A percentile compares a stretch with the other conserved stretches of the same genome.
Evolutionary conservation across 2,113 vertebrate species (phyloP).

Genomic region (Melanostigma gelatinosum): DNA sequence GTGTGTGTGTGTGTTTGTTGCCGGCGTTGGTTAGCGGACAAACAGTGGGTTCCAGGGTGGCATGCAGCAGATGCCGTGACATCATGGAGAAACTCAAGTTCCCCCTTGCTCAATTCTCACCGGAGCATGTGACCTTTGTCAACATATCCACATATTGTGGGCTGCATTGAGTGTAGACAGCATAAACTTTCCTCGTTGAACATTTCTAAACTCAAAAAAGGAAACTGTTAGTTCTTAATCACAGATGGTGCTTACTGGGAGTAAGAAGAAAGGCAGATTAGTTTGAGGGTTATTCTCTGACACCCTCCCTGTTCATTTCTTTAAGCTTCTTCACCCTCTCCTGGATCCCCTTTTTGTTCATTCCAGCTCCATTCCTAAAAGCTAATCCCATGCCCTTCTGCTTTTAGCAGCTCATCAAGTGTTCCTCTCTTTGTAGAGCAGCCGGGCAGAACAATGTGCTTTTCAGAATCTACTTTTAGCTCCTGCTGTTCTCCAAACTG

Average conservation of each 20-base stretch:
- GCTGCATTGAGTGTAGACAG: not conserved
- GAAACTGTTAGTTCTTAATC: not conserved
- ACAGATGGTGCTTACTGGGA: too few relatives aligned
- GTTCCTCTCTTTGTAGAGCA: constrained; percentile 65
- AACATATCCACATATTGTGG: constrained; percentile 16
- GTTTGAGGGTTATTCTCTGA: not conserved
- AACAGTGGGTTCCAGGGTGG: constrained; percentile 36
- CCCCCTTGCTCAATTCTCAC: constrained; percentile 42
- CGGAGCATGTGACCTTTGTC: constrained; percentile 53
- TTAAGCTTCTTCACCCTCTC: constrained; percentile 40
- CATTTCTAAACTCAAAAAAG: not conserved
- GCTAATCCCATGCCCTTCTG: constrained; percentile 56
- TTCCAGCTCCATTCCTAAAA: constrained; percentile 55
- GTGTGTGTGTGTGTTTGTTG: not conserved
- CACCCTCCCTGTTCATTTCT: constrained; percentile 28
- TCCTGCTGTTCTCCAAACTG: constrained; percentile 35
- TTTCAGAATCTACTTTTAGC: constrained; percentile 75
- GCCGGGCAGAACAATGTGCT: constrained; percentile 64
- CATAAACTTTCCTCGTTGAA: not conserved
- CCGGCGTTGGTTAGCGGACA: constrained; percentile 31
- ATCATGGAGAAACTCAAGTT: constrained; percentile 75
- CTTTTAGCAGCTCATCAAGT: constrained; percentile 67
- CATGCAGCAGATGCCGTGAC: constrained; percentile 67
- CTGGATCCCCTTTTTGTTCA: constrained; percentile 19
- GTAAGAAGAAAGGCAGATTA: not conserved